Percentiles rank a stretch among this genome's conserved stretches.
phyloP scores from a whole-genome alignment of 2,888 invertebrate genomes.

The Latrodectus hesperus region DNA sequence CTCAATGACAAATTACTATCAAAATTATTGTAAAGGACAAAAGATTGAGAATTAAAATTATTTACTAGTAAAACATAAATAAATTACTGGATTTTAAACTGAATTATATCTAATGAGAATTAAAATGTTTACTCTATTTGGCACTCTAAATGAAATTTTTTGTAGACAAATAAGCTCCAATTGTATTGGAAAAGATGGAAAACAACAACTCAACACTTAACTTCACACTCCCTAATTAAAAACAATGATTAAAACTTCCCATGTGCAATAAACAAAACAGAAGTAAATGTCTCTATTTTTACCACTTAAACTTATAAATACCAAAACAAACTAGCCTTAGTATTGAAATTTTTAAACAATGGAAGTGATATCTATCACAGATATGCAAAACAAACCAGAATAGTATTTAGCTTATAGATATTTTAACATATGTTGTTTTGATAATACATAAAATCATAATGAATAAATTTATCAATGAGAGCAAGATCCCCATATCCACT shows the following conservation, averaged over 20 bases:
- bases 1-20: no score
- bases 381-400: conserved; percentile 59
- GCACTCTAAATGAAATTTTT: conserved; percentile 46
- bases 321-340: no score
- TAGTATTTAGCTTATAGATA: conserved; percentile 18
- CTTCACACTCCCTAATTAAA: conserved; percentile 21
- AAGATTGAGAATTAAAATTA: no score
- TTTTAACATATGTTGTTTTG: background rate
- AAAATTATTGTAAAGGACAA: no score
- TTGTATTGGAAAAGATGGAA: conserved; percentile 31
- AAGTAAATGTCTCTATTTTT: background rate
- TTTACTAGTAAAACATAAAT: no score
- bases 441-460: conserved; percentile 1
- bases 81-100: no score
- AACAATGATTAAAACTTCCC: conserved; percentile 40
- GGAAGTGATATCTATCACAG: conserved; percentile 53
- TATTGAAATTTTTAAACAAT: conserved; percentile 5
- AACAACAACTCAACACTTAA: conserved; percentile 7
- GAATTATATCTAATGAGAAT: no score
- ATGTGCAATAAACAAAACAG: conserved; percentile 5
- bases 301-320: background rate
- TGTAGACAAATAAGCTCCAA: conserved; percentile 49
- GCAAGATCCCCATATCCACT: conserved; percentile 26
- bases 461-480: background rate
- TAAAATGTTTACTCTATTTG: conserved; percentile 17